phyloP scores from a whole-genome alignment of 2,888 invertebrate species.

The Scaptomyza tumidula region DNA sequence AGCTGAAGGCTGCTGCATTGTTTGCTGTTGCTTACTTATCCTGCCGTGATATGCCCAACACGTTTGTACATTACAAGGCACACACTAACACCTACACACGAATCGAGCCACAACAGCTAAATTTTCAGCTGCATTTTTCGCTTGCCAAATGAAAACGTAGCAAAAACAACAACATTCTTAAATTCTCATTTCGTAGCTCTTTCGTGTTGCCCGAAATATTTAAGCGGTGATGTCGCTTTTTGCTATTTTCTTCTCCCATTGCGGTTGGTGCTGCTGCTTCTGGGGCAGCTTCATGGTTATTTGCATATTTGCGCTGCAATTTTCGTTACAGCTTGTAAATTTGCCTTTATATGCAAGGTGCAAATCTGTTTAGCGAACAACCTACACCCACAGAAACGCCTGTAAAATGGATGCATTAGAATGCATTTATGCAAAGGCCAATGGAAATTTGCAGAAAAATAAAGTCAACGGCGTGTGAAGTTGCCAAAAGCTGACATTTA shows the following conservation, averaged over 20 bases:
- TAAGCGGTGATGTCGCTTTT: slow-evolving; percentile 25
- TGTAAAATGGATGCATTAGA: slow-evolving; percentile 56
- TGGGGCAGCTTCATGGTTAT: slow-evolving; percentile 32
- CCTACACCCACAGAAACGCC: slow-evolving; percentile 5
- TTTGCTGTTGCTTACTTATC: slow-evolving; percentile 56
- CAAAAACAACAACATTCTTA: slow-evolving; percentile 11
- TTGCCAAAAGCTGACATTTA: slow-evolving; percentile 37
- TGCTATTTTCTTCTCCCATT: background rate
- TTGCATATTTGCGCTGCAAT: slow-evolving; percentile 75
- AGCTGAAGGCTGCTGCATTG: slow-evolving; percentile 40
- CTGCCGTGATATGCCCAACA: slow-evolving; percentile 58
- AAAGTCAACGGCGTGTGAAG: slow-evolving; percentile 52
- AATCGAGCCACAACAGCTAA: slow-evolving; percentile 52
- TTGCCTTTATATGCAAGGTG: slow-evolving; percentile 69
- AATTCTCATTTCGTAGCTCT: slow-evolving; percentile 8
- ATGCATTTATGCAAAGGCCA: slow-evolving; percentile 74
- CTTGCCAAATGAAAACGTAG: slow-evolving; percentile 36
- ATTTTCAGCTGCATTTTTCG: slow-evolving; percentile 54
- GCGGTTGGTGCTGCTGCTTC: slow-evolving; percentile 8
- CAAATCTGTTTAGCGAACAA: slow-evolving; percentile 72
- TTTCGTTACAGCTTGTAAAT: slow-evolving; percentile 74
- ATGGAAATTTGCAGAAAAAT: slow-evolving; percentile 54
- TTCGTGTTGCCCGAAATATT: slow-evolving; percentile 20
- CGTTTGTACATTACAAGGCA: slow-evolving; percentile 48
- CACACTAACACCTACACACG: slow-evolving; percentile 2